Evolutionary conservation across 1,140 invertebrate genomes (phyloP).

Genomic region (Ceratina japonica): DNA sequence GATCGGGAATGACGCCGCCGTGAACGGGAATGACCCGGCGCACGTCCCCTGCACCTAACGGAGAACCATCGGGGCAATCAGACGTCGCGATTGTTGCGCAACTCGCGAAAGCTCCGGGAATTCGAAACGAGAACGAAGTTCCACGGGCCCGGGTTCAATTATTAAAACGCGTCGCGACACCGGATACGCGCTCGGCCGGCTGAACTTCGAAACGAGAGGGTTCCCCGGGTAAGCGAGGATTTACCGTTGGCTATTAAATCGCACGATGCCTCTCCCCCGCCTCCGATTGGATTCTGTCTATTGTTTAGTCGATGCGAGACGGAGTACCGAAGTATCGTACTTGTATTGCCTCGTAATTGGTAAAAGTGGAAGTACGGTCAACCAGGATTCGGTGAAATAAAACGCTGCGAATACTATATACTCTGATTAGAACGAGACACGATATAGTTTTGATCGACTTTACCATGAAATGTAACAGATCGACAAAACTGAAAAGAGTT

Average conservation of each 20-base stretch:
- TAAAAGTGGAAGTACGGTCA: too few species aligned
- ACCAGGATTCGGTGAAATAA: too few species aligned
- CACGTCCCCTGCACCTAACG: background rate
- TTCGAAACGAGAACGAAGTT: constrained; percentile 35
- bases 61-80: constrained; percentile 22
- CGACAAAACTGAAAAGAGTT: too few species aligned
- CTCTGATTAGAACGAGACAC: too few species aligned
- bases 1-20: constrained; percentile 12
- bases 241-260: constrained; percentile 28
- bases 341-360: too few species aligned
- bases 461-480: too few species aligned
- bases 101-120: constrained; percentile 33
- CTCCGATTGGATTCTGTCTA: too few species aligned
- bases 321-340: too few species aligned
- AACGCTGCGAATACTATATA: too few species aligned
- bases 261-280: too few species aligned
- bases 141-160: constrained; percentile 37
- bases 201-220: constrained; percentile 13
- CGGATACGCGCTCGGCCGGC: constrained; percentile 19
- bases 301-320: background rate
- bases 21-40: background rate
- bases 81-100: constrained; percentile 31
- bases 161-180: constrained; percentile 47
- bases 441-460: too few species aligned
- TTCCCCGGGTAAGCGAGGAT: constrained; percentile 1